These are phyloP conservation scores for Aphidoletes aphidimyza DNA, from an alignment of 2,888 invertebrate genomes.

Conservation along the genomic window DNA sequence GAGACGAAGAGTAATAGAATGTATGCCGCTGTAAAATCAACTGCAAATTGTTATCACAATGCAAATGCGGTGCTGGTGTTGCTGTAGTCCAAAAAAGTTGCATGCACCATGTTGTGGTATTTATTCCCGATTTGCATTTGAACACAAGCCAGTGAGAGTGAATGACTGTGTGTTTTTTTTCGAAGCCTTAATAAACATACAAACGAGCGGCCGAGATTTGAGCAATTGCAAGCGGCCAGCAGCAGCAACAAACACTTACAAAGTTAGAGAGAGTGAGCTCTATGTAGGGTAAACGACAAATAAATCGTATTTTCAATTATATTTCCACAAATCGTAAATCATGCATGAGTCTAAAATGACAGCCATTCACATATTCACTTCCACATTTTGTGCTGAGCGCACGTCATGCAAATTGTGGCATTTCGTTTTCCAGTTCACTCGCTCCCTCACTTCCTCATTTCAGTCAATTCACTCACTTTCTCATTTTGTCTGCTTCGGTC, in stretches of 20 bases:
- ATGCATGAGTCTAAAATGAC: conserved; percentile 51
- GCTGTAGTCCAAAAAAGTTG: neutral
- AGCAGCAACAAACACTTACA: neutral
- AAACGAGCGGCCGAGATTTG: neutral
- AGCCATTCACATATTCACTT: conserved; percentile 42
- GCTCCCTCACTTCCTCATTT: too few relatives aligned
- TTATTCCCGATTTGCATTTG: conserved; percentile 39
- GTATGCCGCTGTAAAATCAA: conserved; percentile 6
- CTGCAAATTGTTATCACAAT: conserved; percentile 40
- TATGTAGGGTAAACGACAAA: conserved; percentile 37
- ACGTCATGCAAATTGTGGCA: conserved; percentile 17
- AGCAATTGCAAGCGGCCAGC: neutral
- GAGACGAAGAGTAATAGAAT: neutral
- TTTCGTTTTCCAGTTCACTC: neutral
- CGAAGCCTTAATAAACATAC: neutral
- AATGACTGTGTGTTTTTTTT: neutral
- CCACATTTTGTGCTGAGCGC: neutral
- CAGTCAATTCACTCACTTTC: too few relatives aligned
- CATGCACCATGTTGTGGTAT: neutral
- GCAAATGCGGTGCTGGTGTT: too few relatives aligned
- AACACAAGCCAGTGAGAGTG: neutral
- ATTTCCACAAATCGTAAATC: conserved; percentile 54
- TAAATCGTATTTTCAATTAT: conserved; percentile 54
- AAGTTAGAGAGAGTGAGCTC: neutral
- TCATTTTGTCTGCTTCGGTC: too few relatives aligned